Percentiles rank a stretch among this genome's conserved stretches.
Conservation (phyloP, 2,113 vertebrate species). For the Hoplias malabaricus region DNA sequence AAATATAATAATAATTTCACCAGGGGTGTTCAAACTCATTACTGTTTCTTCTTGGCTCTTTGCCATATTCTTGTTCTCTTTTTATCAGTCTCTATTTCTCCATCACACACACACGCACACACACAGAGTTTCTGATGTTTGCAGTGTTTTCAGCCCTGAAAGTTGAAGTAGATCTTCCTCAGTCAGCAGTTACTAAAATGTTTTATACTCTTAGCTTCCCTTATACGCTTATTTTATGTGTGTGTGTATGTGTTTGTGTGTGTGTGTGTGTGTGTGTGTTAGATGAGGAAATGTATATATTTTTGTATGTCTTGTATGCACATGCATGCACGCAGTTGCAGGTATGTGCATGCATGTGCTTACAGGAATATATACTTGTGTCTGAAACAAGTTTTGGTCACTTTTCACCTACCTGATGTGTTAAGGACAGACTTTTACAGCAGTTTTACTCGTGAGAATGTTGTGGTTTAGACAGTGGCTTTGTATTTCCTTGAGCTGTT, state of each 20-base stretch:
- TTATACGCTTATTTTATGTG: background rate
- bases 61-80: conserved; percentile 12
- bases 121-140: conserved; percentile 16
- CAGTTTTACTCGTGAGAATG: background rate
- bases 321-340: background rate
- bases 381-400: background rate
- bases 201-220: conserved; percentile 26
- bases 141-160: conserved; percentile 9
- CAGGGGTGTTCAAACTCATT: no score
- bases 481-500: background rate
- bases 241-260: conserved; percentile 11
- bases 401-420: background rate
- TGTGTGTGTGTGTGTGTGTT: conserved; percentile 6
- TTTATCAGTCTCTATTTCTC: background rate
- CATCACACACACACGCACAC: background rate
- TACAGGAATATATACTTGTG: background rate
- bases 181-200: conserved; percentile 33
- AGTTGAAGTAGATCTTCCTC: conserved; percentile 36
- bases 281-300: background rate
- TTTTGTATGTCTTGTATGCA: background rate
- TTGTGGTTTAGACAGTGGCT: background rate
- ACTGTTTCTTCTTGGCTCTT: background rate
- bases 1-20: no score
- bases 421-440: background rate
- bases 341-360: background rate